Conservation (phyloP, 2,797 vertebrate genomes). For the Peromyscus melanophrys region DNA sequence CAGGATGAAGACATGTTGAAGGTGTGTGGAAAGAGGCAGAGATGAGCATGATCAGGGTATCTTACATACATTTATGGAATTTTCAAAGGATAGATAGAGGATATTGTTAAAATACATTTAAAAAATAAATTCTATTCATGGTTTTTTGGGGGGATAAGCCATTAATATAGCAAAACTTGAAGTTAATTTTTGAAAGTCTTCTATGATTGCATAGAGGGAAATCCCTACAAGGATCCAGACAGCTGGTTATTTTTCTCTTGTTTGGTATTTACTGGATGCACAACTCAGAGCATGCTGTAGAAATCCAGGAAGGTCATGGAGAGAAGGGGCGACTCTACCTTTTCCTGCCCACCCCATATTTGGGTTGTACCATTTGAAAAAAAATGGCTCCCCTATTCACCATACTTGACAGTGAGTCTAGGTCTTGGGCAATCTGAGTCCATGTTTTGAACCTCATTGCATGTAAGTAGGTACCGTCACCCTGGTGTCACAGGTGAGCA, state of each 20-base stretch:
- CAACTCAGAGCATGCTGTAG: neutral
- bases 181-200: constrained; percentile 16
- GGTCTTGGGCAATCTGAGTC: neutral
- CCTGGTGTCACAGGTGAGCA: neutral
- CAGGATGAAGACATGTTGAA: neutral
- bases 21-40: neutral
- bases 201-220: neutral
- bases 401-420: neutral
- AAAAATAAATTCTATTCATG: neutral
- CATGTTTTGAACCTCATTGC: neutral
- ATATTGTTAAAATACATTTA: neutral
- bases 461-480: neutral
- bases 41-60: neutral
- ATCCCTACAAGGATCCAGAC: neutral
- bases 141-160: neutral
- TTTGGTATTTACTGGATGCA: neutral
- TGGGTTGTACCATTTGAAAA: neutral
- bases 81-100: neutral
- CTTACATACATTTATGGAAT: neutral
- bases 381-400: neutral
- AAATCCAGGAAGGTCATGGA: neutral
- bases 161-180: neutral
- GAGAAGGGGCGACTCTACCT: neutral
- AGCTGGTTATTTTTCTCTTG: neutral
- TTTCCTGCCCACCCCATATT: neutral